Evolutionary conservation across 2,113 vertebrate species (phyloP).

Genomic region (Tringa solitaria): DNA sequence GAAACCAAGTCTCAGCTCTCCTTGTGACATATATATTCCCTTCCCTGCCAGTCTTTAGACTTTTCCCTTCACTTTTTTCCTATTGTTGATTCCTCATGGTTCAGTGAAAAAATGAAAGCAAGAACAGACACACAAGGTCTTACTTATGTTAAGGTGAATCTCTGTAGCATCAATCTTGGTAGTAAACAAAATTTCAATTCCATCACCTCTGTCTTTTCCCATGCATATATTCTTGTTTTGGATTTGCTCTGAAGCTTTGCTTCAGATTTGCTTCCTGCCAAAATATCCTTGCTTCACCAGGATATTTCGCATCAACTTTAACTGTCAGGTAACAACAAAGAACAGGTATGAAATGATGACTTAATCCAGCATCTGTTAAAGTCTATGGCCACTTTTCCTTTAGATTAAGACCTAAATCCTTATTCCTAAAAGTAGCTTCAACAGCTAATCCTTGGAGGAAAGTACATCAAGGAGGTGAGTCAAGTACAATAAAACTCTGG

Average conservation of each 20-base stretch:
- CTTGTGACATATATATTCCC: neutral
- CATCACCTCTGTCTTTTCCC: neutral
- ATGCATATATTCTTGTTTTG: neutral
- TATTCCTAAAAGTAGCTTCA: neutral
- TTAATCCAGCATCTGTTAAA: neutral
- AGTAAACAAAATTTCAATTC: neutral
- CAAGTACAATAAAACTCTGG: neutral
- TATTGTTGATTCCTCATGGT: neutral
- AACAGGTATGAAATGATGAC: neutral
- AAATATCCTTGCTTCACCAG: neutral
- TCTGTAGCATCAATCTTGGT: neutral
- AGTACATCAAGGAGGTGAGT: neutral
- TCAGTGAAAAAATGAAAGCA: neutral
- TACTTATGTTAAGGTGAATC: neutral
- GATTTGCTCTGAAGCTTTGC: neutral
- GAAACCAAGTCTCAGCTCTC: neutral
- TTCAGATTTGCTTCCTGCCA: neutral
- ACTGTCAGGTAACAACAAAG: neutral
- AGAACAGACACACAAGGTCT: neutral
- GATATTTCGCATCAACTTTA: neutral
- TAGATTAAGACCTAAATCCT: neutral
- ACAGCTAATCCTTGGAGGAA: neutral
- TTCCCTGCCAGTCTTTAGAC: neutral
- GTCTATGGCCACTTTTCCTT: neutral
- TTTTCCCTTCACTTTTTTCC: neutral